These are phyloP conservation scores for Cathartes aura DNA, from an alignment of 2,113 vertebrate species.

Conservation along the genomic window DNA sequence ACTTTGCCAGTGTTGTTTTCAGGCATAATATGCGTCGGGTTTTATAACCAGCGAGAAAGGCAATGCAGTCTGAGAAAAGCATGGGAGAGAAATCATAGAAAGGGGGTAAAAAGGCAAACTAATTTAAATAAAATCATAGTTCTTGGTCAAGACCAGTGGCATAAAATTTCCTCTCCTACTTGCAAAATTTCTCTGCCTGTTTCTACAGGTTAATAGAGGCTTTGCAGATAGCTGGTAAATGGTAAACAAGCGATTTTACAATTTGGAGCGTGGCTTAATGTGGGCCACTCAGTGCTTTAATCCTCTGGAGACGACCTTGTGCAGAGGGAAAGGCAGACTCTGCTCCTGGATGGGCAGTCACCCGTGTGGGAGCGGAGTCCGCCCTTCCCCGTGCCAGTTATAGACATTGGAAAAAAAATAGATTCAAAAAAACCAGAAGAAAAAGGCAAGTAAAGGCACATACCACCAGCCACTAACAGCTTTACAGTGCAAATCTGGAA, in stretches of 20 bases:
- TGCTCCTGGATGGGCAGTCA: rapidly evolving
- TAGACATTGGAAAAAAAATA: rapidly evolving
- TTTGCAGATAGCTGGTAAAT: background rate
- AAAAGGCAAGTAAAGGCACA: background rate
- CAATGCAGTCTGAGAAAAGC: background rate
- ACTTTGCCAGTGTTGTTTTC: background rate
- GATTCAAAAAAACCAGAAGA: background rate
- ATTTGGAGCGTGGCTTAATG: background rate
- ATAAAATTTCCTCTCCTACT: background rate
- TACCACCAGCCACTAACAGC: background rate
- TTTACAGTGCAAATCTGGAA: background rate
- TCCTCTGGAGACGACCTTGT: background rate
- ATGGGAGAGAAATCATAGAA: background rate
- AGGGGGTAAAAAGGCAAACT: background rate
- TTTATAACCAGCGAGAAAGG: conserved; percentile 2
- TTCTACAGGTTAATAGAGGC: background rate
- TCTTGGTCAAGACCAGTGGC: background rate
- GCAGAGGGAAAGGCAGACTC: background rate
- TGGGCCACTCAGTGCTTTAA: background rate
- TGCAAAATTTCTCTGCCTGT: background rate
- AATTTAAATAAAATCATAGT: conserved; percentile 30
- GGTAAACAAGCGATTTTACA: conserved; percentile 8
- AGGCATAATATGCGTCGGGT: background rate
- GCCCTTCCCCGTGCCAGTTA: background rate
- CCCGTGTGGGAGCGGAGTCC: background rate